Percentiles rank a stretch among this genome's conserved stretches.
These are phyloP conservation scores for Anser brachyrhynchus DNA, from an alignment of 2,113 vertebrate genomes.

Conservation along the genomic window DNA sequence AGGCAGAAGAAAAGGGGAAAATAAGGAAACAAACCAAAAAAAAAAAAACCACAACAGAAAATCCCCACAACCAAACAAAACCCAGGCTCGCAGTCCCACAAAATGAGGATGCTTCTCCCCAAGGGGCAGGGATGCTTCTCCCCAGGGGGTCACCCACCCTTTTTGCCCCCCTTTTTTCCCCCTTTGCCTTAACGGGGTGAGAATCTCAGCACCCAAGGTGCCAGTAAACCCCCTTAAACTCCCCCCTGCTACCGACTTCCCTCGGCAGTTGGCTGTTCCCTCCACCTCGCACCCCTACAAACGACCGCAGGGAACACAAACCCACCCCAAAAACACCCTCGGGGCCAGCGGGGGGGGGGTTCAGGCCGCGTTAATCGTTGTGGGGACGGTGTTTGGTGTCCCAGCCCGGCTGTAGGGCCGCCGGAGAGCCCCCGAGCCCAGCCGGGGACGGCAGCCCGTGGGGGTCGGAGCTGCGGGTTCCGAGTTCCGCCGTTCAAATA, in stretches of 20 bases:
- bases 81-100: neutral
- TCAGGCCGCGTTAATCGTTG: rapidly evolving
- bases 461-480: neutral
- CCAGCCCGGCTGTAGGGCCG: rapidly evolving
- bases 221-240: neutral
- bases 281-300: neutral
- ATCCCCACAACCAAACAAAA: neutral
- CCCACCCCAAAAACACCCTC: neutral
- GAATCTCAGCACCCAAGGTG: neutral
- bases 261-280: neutral
- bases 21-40: neutral
- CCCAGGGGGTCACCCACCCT: too few species aligned
- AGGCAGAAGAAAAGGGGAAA: neutral
- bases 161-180: too few species aligned
- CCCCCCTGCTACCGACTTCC: rapidly evolving
- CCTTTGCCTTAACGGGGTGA: neutral
- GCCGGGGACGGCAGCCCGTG: neutral
- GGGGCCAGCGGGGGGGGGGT: rapidly evolving
- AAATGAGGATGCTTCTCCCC: neutral
- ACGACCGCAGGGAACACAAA: too few species aligned
- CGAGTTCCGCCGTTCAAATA: neutral
- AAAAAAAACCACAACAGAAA: neutral
- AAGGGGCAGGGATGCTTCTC: too few species aligned
- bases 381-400: too few species aligned
- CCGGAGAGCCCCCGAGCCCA: neutral